These are phyloP conservation scores for Vombatus ursinus DNA, from an alignment of 2,113 vertebrate species.

Conservation along the genomic window DNA sequence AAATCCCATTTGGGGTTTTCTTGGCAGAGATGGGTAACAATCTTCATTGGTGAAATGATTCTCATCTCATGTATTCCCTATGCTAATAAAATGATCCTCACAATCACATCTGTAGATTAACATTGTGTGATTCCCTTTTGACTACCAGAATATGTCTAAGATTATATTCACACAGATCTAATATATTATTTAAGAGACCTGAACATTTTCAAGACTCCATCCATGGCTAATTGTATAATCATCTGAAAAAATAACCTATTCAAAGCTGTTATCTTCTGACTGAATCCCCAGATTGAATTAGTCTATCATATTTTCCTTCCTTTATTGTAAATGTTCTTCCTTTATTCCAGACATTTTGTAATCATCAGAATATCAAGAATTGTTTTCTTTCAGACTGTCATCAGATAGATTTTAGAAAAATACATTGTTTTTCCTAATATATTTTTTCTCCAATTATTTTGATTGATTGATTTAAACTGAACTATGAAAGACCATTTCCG, in stretches of 20 bases:
- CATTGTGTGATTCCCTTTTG: neutral
- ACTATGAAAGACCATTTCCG: neutral
- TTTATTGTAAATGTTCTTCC: conserved; percentile 7
- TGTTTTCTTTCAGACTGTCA: neutral
- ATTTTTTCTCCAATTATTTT: conserved; percentile 47
- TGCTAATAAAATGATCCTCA: neutral
- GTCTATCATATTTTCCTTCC: neutral
- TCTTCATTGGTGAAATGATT: neutral
- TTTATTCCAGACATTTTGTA: conserved; percentile 7
- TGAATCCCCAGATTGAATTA: conserved; percentile 31
- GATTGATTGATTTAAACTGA: conserved; percentile 45
- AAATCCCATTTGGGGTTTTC: neutral
- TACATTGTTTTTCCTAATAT: neutral
- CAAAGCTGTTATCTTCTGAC: conserved; percentile 2
- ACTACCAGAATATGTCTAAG: conserved; percentile 20
- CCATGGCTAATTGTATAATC: conserved; percentile 7
- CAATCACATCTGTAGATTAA: neutral
- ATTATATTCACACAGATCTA: neutral
- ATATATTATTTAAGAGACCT: neutral
- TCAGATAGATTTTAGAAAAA: conserved; percentile 42
- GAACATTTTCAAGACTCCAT: neutral
- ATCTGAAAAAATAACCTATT: conserved; percentile 49
- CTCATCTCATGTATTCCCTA: neutral
- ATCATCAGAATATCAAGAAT: conserved; percentile 27
- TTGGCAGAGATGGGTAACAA: neutral